Conservation (phyloP, 2,797 vertebrate genomes). For the Pelodytes ibericus region DNA sequence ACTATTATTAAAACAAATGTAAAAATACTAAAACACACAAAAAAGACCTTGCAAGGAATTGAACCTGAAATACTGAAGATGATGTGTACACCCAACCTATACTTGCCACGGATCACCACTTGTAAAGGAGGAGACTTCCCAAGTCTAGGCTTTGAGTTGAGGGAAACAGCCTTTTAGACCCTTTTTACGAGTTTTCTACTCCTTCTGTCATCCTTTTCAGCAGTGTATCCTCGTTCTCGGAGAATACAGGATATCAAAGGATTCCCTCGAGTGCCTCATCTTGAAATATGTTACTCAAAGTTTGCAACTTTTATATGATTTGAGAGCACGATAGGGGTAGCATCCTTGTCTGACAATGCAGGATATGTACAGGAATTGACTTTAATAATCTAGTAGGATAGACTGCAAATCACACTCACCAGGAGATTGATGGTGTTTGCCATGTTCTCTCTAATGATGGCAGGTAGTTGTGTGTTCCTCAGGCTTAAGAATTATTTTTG, state of each 20-base stretch:
- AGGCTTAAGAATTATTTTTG: slow-evolving; percentile 76
- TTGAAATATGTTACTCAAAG: slow-evolving; percentile 11
- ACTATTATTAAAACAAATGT: no score
- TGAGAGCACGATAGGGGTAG: slow-evolving; percentile 63
- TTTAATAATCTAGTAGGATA: slow-evolving; percentile 63
- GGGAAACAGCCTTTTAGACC: not conserved
- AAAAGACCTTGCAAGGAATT: no score
- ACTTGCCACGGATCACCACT: no score
- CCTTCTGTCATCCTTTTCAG: not conserved
- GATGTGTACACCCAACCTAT: no score
- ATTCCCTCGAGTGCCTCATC: not conserved
- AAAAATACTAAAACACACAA: no score
- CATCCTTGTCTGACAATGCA: slow-evolving; percentile 65
- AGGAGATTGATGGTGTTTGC: slow-evolving; percentile 77
- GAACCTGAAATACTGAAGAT: no score
- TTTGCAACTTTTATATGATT: slow-evolving; percentile 35
- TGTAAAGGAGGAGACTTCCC: no score
- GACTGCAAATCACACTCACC: slow-evolving; percentile 74
- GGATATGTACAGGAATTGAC: slow-evolving; percentile 60
- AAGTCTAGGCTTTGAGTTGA: no score
- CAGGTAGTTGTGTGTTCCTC: slow-evolving; percentile 74
- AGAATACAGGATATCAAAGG: not conserved
- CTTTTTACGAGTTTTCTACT: not conserved
- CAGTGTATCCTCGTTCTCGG: not conserved
- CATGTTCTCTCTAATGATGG: slow-evolving; percentile 70